Conservation (phyloP, 2,888 invertebrate species). For the Orthosia incerta region DNA sequence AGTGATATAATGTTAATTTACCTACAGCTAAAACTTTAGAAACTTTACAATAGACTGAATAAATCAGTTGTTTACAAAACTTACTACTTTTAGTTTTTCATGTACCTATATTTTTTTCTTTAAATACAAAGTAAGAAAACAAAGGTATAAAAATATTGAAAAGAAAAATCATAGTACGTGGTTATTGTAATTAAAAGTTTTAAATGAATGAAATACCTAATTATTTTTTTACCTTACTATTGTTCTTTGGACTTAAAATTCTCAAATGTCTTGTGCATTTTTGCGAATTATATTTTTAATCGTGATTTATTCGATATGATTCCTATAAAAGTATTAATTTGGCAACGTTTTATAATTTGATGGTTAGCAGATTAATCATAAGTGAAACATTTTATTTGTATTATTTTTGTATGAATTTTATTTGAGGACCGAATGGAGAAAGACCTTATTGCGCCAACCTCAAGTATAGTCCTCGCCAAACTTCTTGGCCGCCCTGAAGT, state of each 20-base stretch:
- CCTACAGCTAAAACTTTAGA: slow-evolving; percentile 45
- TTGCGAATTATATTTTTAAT: slow-evolving; percentile 15
- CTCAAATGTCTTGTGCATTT: slow-evolving; percentile 11
- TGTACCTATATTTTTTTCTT: slow-evolving; percentile 13
- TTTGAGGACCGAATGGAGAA: slow-evolving; percentile 5
- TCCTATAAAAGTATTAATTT: slow-evolving; percentile 69
- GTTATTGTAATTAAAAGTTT: not conserved
- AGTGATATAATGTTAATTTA: slow-evolving; percentile 75
- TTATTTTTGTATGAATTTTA: slow-evolving; percentile 51
- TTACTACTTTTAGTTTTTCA: not conserved
- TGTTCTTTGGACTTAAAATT: slow-evolving; percentile 1
- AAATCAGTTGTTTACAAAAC: slow-evolving; percentile 13
- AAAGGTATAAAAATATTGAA: not conserved
- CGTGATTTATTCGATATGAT: slow-evolving; percentile 60
- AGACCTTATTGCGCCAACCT: too few species aligned
- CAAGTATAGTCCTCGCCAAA: too few species aligned
- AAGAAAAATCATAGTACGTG: too few species aligned
- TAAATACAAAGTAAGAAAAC: slow-evolving; percentile 7
- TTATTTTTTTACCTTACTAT: slow-evolving; percentile 1
- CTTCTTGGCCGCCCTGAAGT: too few species aligned
- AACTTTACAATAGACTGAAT: slow-evolving; percentile 32
- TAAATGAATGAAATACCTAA: not conserved
- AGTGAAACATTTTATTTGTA: slow-evolving; percentile 37
- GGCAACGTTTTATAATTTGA: slow-evolving; percentile 42
- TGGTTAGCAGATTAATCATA: slow-evolving; percentile 25